Evolutionary conservation across 2,888 invertebrate genomes (phyloP).

Genomic region (Teleogryllus oceanicus): DNA sequence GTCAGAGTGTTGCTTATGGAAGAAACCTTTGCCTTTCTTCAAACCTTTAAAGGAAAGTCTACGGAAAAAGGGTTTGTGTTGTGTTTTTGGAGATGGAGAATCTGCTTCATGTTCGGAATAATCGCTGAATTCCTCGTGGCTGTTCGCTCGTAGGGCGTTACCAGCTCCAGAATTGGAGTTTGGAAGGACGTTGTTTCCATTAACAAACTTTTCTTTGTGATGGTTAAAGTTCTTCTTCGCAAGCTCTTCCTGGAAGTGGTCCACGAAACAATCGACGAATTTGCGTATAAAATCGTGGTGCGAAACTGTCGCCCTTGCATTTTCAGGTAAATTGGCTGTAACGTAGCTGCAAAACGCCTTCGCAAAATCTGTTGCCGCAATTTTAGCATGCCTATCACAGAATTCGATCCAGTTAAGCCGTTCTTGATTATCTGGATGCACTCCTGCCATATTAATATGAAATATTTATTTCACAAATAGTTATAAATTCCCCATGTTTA

Average conservation of each 20-base stretch:
- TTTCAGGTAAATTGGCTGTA: constrained; percentile 65
- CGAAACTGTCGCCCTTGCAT: constrained; percentile 61
- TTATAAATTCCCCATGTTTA: constrained; percentile 18
- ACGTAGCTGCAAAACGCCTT: constrained; percentile 78
- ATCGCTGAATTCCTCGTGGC: constrained; percentile 51
- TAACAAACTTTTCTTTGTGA: constrained; percentile 48
- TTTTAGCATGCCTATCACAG: constrained; percentile 81
- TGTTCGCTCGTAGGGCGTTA: constrained; percentile 36
- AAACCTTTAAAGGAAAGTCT: constrained; percentile 85
- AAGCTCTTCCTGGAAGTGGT: constrained; percentile 80
- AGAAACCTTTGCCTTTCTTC: constrained; percentile 75
- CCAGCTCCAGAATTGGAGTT: constrained; percentile 24
- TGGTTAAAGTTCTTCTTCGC: constrained; percentile 44
- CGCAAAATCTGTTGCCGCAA: constrained; percentile 83
- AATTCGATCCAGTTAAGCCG: constrained; percentile 67
- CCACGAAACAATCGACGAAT: constrained; percentile 79
- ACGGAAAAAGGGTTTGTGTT: constrained; percentile 79
- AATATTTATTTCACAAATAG: neutral
- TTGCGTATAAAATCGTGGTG: constrained; percentile 77
- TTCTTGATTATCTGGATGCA: constrained; percentile 32
- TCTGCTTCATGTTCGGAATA: constrained; percentile 65
- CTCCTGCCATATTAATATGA: constrained; percentile 31
- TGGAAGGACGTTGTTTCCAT: constrained; percentile 42
- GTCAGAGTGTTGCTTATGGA: constrained; percentile 87
- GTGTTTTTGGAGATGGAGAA: constrained; percentile 72